Evolutionary conservation across 1,140 invertebrate species (phyloP).

Genomic region (Saccostrea glomerata): DNA sequence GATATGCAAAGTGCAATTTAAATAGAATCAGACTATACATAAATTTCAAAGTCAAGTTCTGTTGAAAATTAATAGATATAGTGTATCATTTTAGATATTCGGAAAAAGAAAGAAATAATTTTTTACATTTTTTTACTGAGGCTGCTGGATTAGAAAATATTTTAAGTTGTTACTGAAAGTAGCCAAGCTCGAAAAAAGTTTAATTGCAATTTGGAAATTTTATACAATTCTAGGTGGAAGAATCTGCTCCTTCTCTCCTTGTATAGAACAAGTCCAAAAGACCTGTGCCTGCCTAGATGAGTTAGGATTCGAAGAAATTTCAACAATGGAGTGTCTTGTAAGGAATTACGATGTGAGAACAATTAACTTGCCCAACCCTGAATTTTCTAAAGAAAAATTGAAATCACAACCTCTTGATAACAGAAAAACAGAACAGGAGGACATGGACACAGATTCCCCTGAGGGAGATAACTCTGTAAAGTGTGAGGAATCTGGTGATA

Average conservation of each 20-base stretch:
- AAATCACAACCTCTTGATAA: not conserved
- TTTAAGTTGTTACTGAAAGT: too few species aligned
- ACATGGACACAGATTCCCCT: not conserved
- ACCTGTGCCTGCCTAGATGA: conserved; percentile 86
- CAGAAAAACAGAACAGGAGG: not conserved
- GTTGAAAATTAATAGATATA: too few species aligned
- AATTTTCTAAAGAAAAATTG: conserved; percentile 60
- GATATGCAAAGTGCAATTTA: too few species aligned
- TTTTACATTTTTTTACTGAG: too few species aligned
- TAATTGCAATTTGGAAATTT: too few species aligned
- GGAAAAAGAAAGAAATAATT: too few species aligned
- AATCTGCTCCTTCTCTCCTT: conserved; percentile 97
- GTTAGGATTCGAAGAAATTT: conserved; percentile 89
- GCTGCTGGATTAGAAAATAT: too few species aligned
- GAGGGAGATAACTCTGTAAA: not conserved
- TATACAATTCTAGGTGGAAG: conserved; percentile 86
- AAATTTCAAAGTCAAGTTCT: too few species aligned
- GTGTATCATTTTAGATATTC: too few species aligned
- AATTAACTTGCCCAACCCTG: conserved; percentile 83
- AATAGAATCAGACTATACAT: too few species aligned
- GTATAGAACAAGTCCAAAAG: conserved; percentile 97
- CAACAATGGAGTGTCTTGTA: conserved; percentile 93
- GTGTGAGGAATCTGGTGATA: not conserved
- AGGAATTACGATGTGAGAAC: conserved; percentile 89
- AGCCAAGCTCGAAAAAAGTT: too few species aligned